Percentiles rank a stretch among this genome's conserved stretches.
Evolutionary conservation across 2,888 invertebrate species (phyloP).

Genomic region (Torymus texanus): DNA sequence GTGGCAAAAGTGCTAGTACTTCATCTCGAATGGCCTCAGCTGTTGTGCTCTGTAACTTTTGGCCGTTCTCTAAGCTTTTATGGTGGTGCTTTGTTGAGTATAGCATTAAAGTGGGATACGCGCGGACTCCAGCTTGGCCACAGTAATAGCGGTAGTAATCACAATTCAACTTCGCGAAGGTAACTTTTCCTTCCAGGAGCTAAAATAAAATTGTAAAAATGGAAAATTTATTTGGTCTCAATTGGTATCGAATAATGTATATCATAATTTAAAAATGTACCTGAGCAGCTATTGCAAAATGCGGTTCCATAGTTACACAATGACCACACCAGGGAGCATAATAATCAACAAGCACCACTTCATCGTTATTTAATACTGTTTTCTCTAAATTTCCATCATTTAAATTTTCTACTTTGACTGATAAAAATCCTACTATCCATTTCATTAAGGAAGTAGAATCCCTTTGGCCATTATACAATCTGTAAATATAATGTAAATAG

Average conservation of each 20-base stretch:
- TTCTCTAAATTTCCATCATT: conserved; percentile 74
- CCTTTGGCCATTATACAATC: conserved; percentile 79
- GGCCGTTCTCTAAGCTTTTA: conserved; percentile 59
- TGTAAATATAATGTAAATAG: conserved; percentile 68
- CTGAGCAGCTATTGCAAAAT: conserved; percentile 81
- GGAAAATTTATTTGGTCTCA: conserved; percentile 1
- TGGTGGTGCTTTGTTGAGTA: conserved; percentile 78
- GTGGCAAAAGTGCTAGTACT: conserved; percentile 27
- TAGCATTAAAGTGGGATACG: conserved; percentile 83
- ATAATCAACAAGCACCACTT: conserved; percentile 81
- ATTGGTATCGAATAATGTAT: too few relatives aligned
- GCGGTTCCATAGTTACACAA: conserved; percentile 82
- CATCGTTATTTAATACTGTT: conserved; percentile 76
- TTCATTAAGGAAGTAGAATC: conserved; percentile 79
- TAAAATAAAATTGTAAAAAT: conserved; percentile 42
- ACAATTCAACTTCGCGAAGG: conserved; percentile 82
- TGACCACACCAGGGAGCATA: conserved; percentile 82
- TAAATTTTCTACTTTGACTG: conserved; percentile 77
- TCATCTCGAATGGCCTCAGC: conserved; percentile 57
- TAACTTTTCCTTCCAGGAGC: conserved; percentile 73
- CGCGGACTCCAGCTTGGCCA: conserved; percentile 77
- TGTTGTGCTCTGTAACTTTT: conserved; percentile 58
- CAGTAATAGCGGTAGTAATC: conserved; percentile 78
- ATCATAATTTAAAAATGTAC: conserved; percentile 70
- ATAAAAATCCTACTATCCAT: conserved; percentile 81